A percentile compares a stretch with the other conserved stretches of the same genome.
These are phyloP conservation scores for Varecia variegata DNA, from an alignment of 2,797 vertebrate genomes.

Conservation along the genomic window DNA sequence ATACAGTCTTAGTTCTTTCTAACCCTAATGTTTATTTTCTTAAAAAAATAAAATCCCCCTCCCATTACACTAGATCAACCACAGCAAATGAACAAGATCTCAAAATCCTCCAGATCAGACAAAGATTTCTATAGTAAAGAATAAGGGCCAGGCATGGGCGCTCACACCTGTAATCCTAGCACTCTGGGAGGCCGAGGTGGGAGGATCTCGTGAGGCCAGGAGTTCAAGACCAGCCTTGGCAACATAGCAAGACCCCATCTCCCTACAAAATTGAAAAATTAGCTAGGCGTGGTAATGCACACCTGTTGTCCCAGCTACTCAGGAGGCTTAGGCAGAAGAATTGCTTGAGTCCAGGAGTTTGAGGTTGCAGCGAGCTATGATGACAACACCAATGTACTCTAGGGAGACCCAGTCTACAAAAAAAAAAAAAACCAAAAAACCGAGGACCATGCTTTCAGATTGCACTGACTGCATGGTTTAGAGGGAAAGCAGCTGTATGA, in stretches of 20 bases:
- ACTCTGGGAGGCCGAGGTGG: background rate
- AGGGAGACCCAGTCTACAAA: background rate
- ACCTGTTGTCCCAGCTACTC: background rate
- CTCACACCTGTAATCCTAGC: background rate
- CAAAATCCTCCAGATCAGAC: background rate
- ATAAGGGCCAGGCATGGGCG: background rate
- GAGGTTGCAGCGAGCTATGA: background rate
- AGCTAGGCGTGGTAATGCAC: background rate
- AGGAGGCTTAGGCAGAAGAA: background rate
- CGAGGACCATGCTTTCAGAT: background rate
- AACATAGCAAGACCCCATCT: background rate
- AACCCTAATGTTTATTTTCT: conserved; percentile 2
- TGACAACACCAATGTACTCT: background rate
- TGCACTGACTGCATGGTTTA: background rate
- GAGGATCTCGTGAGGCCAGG: background rate
- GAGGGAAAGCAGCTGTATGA: background rate
- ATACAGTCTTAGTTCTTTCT: background rate
- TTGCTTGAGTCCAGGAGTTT: background rate
- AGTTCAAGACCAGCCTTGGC: background rate
- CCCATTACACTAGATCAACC: background rate
- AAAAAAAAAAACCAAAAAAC: background rate
- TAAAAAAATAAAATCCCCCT: background rate
- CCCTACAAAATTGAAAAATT: background rate
- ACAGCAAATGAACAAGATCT: background rate
- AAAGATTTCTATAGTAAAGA: background rate